Evolutionary conservation across 2,113 vertebrate species (phyloP), one percentile per base, ranked within the genome.

Genomic region (Colaptes auratus): DNA sequence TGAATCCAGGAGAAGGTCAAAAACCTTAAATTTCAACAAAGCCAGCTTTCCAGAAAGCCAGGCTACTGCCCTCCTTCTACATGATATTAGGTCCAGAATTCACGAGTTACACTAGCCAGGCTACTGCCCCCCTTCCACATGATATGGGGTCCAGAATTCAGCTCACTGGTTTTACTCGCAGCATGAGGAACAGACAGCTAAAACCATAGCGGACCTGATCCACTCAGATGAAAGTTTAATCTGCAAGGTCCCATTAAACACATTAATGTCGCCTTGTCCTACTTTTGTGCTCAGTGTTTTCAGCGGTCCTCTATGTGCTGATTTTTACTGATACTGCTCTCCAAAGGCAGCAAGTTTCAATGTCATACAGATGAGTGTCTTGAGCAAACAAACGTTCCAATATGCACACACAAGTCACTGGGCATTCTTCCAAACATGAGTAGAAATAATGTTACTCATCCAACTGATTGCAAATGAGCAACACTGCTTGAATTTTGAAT

Each of bases 401-500:
- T 91, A 94, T 95, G 85, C 59, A 94, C 95, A 92, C 88, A 95
- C 73, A 93, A 95, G 88, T 95, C 93, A 83, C 95, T 91, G 94
- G 93, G 91, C 90, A 95, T 93, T 95, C 96, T 92, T 93, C 91
- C 95, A 96, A 77, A 91, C 94, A 92, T 91, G 85, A 95, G 82
- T 78, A 94, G 90, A 88, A 94, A 97, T 95, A 95, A 95, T 75
- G 69, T 95, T 95, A 96, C 88, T 97, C 91, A 96, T 96, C 42
- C 88, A 86, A 86, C 85, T 95, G 95, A 96, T 95, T 96, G 93
- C 91, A 96, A 95, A 93, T 94, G 96, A 97, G 93, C 73, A 92
- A 88, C 93, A 96, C 96, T 94, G 95, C 94, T 96, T 97, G 91
- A 94, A 95, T 97, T 88, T 70, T 96, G 93, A 97, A 95, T 97